These are phyloP conservation scores for Xyliphius kryptos DNA, from an alignment of 2,113 vertebrate genomes.

Conservation along the genomic window DNA sequence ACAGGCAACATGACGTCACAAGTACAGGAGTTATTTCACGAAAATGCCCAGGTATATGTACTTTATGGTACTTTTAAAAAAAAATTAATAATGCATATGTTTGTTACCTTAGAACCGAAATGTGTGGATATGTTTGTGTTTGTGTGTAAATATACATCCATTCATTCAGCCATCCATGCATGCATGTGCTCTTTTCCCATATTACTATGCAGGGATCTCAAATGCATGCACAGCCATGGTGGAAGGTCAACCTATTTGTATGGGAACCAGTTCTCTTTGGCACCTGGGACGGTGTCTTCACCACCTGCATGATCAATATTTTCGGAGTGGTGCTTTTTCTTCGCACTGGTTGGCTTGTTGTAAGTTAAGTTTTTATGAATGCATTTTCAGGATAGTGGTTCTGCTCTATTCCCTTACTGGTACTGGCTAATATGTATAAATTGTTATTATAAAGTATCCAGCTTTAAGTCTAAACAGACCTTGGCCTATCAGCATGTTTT, in stretches of 20 bases:
- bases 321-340: conserved; percentile 96
- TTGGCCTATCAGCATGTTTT: not conserved
- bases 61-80: not conserved
- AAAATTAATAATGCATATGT: not conserved
- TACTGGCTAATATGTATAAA: not conserved
- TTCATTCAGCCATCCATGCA: no score
- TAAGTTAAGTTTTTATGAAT: conserved; percentile 52
- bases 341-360: conserved; percentile 93
- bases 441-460: not conserved
- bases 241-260: conserved; percentile 88
- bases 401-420: not conserved
- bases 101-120: not conserved
- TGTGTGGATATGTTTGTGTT: not conserved
- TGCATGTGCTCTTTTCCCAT: no score
- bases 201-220: conserved; percentile 62
- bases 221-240: conserved; percentile 79
- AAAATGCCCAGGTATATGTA: conserved; percentile 79
- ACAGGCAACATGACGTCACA: conserved; percentile 37
- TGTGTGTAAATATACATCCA: not conserved
- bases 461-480: not conserved
- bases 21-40: conserved; percentile 86
- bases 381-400: not conserved
- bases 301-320: conserved; percentile 98
- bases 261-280: conserved; percentile 96
- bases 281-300: conserved; percentile 97